These are phyloP conservation scores for Monarcha castaneiventris DNA, from an alignment of 2,113 vertebrate species.

Conservation along the genomic window DNA sequence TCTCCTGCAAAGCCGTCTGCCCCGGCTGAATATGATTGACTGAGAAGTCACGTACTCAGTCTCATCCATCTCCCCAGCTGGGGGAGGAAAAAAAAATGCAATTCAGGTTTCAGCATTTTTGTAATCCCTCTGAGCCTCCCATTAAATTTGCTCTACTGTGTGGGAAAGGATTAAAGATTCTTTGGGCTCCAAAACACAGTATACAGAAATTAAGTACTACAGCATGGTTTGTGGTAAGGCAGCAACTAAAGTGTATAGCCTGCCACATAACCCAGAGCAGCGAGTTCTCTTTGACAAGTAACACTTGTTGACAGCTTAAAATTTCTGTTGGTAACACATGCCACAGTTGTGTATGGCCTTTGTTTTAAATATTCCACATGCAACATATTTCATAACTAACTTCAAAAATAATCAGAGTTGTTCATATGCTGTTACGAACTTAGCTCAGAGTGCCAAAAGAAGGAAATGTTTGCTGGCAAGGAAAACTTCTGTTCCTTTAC, in stretches of 20 bases:
- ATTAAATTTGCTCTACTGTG: constrained; percentile 51
- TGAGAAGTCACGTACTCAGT: constrained; percentile 44
- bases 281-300: background rate
- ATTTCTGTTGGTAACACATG: constrained; percentile 7
- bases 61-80: constrained; percentile 32
- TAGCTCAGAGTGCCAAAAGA: background rate
- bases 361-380: background rate
- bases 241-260: background rate
- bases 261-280: background rate
- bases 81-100: constrained; percentile 27
- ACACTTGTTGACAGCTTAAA: constrained; percentile 11
- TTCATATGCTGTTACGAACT: background rate
- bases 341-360: background rate
- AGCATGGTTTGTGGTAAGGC: constrained; percentile 43
- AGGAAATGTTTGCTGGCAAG: background rate
- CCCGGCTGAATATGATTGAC: background rate
- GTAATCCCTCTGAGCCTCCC: constrained; percentile 60
- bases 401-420: background rate
- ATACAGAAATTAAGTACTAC: constrained; percentile 29
- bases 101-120: constrained; percentile 61
- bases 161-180: constrained; percentile 59
- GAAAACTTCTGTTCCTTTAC: background rate
- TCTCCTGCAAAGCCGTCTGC: background rate
- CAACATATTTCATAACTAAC: background rate
- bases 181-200: constrained; percentile 36